Evolutionary conservation across 2,888 invertebrate species (phyloP), one percentile per base, ranked within the genome.

Genomic region (Mythimna pallens): DNA sequence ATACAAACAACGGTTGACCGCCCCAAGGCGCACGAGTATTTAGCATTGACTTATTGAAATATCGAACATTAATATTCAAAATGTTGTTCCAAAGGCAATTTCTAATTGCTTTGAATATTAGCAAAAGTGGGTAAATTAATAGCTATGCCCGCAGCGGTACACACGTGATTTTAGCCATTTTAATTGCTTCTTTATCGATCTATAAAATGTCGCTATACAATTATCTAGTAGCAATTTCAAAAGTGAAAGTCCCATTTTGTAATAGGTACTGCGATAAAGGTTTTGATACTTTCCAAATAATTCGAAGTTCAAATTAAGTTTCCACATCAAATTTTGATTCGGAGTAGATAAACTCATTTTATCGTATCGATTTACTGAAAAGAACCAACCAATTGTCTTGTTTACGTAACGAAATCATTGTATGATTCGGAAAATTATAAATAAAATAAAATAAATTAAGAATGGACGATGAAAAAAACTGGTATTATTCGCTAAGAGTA

Each of bases 11-110:
- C 66, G 36, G 54, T 34, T 54, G 65, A 80, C 54, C 65, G 81
- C 85, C 78, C 22, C 67, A 76, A 84, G 85, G 81, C 82, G 17
- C 58, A 70, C 74, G 36, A 83, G 61, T 81, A 70, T 81, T 81
- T 81, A 81, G 67, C 82, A 63, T 70, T 84, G 67, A 81, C 54
- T 84, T 70, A 84, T 81, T 81, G 85, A 81, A 81, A 84, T 84
- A 83, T 80, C 68, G 58, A 80, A 80, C 81, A 83, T 83, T 80
- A 80, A 74, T 80, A 80, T 80, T 80, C 80, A 84, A 80, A 80
- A 81, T 65, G 61, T 65, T 81, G 34, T 81, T 70, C 55, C 70
- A 70, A 59, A 70, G 70, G 67, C 85, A 84, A 84, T 81, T 81
- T 84, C 70, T 81, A 81, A 81, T 84, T 84, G 84, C 84, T 81